Evolutionary conservation across 2,888 invertebrate species (phyloP).

Genomic region (Cynaeus angustus): DNA sequence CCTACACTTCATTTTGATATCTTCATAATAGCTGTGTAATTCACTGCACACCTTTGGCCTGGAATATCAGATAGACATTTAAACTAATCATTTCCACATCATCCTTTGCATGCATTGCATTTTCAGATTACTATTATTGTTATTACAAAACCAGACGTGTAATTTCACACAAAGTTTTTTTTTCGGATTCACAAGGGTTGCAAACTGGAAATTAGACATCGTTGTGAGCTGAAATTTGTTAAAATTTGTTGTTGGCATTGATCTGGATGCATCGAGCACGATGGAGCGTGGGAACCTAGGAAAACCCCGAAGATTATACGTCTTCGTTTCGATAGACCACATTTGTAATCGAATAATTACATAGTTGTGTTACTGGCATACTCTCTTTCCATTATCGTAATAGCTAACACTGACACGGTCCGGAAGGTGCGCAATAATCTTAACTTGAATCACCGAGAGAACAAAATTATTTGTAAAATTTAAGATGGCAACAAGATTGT

Average conservation of each 20-base stretch:
- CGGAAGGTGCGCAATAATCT: constrained; percentile 30
- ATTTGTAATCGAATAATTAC: constrained; percentile 42
- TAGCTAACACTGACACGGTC: constrained; percentile 26
- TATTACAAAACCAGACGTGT: constrained; percentile 5
- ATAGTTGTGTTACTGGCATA: constrained; percentile 29
- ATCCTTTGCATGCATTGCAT: constrained; percentile 32
- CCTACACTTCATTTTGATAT: constrained; percentile 38
- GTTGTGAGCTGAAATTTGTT: no score
- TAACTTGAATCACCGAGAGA: constrained; percentile 16
- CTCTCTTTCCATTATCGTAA: constrained; percentile 30
- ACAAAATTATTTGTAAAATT: constrained; percentile 26
- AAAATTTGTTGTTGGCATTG: background rate
- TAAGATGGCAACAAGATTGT: constrained; percentile 29
- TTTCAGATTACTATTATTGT: constrained; percentile 23
- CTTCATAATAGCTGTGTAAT: constrained; percentile 38
- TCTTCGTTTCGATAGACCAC: constrained; percentile 37
- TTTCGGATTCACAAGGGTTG: constrained; percentile 8
- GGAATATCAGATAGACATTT: constrained; percentile 41
- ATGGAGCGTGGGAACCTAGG: constrained; percentile 28
- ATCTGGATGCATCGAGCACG: constrained; percentile 21
- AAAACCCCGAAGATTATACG: constrained; percentile 31
- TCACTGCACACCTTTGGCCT: constrained; percentile 36
- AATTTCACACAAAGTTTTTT: constrained; percentile 16
- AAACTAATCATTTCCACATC: constrained; percentile 41
- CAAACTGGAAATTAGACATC: no score